phyloP scores from a whole-genome alignment of 2,888 invertebrate genomes.

The Stenoptilia bipunctidactyla region DNA sequence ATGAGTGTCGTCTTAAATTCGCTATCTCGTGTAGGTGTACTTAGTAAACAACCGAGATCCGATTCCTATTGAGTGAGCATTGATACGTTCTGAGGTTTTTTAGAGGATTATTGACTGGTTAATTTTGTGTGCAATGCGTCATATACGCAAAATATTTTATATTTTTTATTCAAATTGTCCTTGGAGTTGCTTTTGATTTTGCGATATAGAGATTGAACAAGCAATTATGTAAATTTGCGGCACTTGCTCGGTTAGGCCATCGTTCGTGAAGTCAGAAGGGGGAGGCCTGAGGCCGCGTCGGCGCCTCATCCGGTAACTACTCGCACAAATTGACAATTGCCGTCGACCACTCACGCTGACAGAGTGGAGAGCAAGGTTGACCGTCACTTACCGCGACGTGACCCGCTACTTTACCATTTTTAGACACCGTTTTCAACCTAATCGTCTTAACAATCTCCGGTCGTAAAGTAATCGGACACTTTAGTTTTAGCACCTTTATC shows the following conservation, averaged over 20 bases:
- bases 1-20: too few relatives aligned
- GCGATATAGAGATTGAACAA: slow-evolving; percentile 10
- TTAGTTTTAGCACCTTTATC: too few relatives aligned
- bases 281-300: slow-evolving; percentile 40
- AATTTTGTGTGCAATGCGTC: too few relatives aligned
- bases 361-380: slow-evolving; percentile 32
- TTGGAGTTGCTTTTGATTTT: not conserved
- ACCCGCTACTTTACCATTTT: slow-evolving; percentile 22
- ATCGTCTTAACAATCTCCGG: not conserved
- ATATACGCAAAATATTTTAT: too few relatives aligned
- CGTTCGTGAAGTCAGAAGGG: slow-evolving; percentile 51
- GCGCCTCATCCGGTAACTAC: slow-evolving; percentile 58
- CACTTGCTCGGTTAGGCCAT: slow-evolving; percentile 28
- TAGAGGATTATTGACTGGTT: too few relatives aligned
- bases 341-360: slow-evolving; percentile 37
- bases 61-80: too few relatives aligned
- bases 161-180: not conserved
- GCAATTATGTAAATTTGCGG: slow-evolving; percentile 28
- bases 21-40: too few relatives aligned
- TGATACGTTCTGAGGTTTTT: too few relatives aligned
- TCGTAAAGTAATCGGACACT: not conserved
- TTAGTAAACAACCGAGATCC: too few relatives aligned
- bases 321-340: slow-evolving; percentile 63
- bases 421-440: slow-evolving; percentile 2
- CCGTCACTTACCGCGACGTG: slow-evolving; percentile 29